These are phyloP conservation scores for Sebastes aleutianus DNA, from an alignment of 2,797 vertebrate genomes.

Conservation along the genomic window DNA sequence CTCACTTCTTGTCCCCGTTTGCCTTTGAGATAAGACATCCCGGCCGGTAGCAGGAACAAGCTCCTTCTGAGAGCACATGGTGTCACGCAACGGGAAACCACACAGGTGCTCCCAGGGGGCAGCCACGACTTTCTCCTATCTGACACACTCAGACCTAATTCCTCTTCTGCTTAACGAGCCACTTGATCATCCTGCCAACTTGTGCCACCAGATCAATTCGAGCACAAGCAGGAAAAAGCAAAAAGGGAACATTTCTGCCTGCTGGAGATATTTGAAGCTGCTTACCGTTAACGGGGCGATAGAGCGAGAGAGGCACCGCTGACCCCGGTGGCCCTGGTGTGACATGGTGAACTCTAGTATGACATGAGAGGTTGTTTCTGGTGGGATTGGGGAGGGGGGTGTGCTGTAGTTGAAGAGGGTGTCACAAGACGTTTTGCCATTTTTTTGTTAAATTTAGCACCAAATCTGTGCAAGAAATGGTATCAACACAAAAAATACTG, in stretches of 20 bases:
- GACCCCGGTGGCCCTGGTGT: slow-evolving; percentile 47
- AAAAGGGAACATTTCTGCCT: slow-evolving; percentile 43
- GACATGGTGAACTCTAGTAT: slow-evolving; percentile 33
- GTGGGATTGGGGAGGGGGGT: background rate
- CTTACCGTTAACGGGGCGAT: slow-evolving; percentile 65
- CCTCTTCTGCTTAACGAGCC: slow-evolving; percentile 76
- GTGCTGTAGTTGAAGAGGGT: background rate
- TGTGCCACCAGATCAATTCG: slow-evolving; percentile 69
- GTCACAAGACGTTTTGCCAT: slow-evolving; percentile 4
- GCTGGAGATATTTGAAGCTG: slow-evolving; percentile 52
- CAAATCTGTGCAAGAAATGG: too few species aligned
- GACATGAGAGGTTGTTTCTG: slow-evolving; percentile 45
- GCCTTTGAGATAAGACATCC: slow-evolving; percentile 20
- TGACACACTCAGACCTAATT: slow-evolving; percentile 70
- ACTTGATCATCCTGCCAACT: slow-evolving; percentile 78
- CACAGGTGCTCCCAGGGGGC: slow-evolving; percentile 21
- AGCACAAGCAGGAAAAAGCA: slow-evolving; percentile 24
- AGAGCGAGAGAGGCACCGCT: slow-evolving; percentile 49
- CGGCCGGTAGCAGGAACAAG: background rate
- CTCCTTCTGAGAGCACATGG: slow-evolving; percentile 32
- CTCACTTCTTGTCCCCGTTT: background rate
- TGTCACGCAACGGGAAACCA: slow-evolving; percentile 43
- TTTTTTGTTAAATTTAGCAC: too few species aligned
- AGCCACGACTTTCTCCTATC: slow-evolving; percentile 52
- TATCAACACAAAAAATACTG: too few species aligned